Evolutionary conservation across 2,797 vertebrate genomes (phyloP).

Genomic region (Garrulus glandarius): DNA sequence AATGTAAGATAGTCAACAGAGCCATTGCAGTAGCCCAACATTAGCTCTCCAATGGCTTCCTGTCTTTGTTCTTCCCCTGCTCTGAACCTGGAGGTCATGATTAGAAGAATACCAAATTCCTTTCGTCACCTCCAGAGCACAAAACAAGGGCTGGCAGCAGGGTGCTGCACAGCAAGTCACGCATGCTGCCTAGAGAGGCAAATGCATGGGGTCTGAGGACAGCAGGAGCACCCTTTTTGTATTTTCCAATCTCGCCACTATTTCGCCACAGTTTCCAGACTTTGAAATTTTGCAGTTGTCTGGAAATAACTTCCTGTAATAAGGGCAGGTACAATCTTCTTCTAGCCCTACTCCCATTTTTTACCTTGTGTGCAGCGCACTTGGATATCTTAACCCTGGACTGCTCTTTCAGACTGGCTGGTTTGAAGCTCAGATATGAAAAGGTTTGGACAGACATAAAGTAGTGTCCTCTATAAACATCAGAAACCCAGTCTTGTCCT

Average conservation of each 20-base stretch:
- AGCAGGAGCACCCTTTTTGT: not conserved
- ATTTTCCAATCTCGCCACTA: not conserved
- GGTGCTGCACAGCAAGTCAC: not conserved
- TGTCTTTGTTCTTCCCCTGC: not conserved
- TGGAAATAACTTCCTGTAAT: not conserved
- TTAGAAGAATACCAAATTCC: not conserved
- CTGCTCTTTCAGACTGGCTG: not conserved
- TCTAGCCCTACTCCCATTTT: not conserved
- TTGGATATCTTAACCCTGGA: not conserved
- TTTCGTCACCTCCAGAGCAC: not conserved
- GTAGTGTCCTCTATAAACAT: not conserved
- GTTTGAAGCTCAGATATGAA: not conserved
- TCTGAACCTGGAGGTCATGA: not conserved
- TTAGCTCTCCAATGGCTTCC: not conserved
- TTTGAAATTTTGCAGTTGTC: not conserved
- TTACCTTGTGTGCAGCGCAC: not conserved
- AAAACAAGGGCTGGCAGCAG: not conserved
- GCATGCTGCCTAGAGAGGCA: fast-evolving
- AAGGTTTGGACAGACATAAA: not conserved
- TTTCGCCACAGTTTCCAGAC: not conserved
- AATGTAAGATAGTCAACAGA: not conserved
- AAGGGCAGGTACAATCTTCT: not conserved
- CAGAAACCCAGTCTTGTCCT: not conserved
- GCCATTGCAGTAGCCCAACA: not conserved
- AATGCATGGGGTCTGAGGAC: fast-evolving